Base-by-base conservation (phyloP, 2,888 invertebrate species). In the Phortica magna region DNA sequence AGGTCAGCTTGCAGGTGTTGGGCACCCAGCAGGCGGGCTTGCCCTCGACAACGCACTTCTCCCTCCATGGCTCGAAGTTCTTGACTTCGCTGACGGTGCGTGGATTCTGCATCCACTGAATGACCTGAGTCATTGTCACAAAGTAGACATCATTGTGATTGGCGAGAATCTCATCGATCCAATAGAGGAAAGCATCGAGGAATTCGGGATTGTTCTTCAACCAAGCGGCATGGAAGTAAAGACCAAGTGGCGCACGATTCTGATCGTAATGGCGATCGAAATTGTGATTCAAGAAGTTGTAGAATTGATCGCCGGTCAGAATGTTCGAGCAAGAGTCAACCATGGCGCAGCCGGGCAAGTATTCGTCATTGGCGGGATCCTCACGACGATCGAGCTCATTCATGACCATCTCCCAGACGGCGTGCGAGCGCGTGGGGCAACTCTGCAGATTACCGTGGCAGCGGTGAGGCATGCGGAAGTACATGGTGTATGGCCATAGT, bases 401-500 rank as follows among this genome's bases (percentile, higher is more conserved):
- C 95, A 98, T 96, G 55, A 98, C 97, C 97, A 98, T 97, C 92
- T 98, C 98, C 98, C 98, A 98, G 55, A 98, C 97, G 70, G 98
- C 97, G 92, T 98, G 98, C 81, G 96, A 96, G 90, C 97, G 95
- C 2, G 97, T 97, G 12, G 97, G 97, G 91, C 97, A 98, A 90
- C 95, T 96, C 91, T 98, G 98, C 77, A 97, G 93, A 92, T 98
- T 98, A 80, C 98, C 98, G 91, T 98, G 97, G 89, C 98, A 98
- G 78, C 96, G 95, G 92, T 98, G 98, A 0, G 98, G 97, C 96
- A 98, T 97, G 88, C 97, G 95, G 94, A 98, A 98, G 94, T 98
- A 98, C 95, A 99, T 96, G 77, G 98, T 99, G 94, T 99, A 99
- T 3, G 99, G 99, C 99, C 99, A 99, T 83, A 98, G 95, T 74